A percentile compares a stretch with the other conserved stretches of the same genome.
Conservation (phyloP, 2,797 vertebrate species). For the Sandelia bainsii region DNA sequence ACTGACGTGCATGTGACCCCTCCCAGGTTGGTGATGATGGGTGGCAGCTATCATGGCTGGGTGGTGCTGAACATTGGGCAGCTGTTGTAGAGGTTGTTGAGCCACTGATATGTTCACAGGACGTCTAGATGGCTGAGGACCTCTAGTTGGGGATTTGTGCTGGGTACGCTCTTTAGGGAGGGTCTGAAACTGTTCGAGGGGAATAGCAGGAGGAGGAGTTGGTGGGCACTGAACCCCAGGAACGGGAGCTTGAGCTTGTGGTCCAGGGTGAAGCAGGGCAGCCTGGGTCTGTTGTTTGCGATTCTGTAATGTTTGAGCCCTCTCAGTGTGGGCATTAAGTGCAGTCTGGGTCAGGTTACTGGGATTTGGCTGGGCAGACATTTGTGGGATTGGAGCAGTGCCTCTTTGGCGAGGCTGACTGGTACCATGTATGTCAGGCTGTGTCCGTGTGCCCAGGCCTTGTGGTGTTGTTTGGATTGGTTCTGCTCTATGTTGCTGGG, state of each 20-base stretch:
- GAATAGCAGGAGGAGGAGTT: slow-evolving; percentile 77
- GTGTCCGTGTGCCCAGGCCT: slow-evolving; percentile 50
- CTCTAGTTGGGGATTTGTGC: slow-evolving; percentile 55
- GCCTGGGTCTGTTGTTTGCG: slow-evolving; percentile 77
- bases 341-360: slow-evolving; percentile 73
- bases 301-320: slow-evolving; percentile 64
- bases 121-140: slow-evolving; percentile 52
- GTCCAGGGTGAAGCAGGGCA: slow-evolving; percentile 60
- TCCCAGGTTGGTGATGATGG: slow-evolving; percentile 38
- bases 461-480: slow-evolving; percentile 48
- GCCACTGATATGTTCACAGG: slow-evolving; percentile 60
- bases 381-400: slow-evolving; percentile 22
- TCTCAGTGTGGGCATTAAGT: slow-evolving; percentile 71
- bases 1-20: slow-evolving; percentile 43
- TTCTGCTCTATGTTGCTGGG: slow-evolving; percentile 49
- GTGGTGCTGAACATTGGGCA: slow-evolving; percentile 34
- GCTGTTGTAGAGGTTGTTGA: slow-evolving; percentile 58
- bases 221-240: slow-evolving; percentile 54
- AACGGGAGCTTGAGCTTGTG: slow-evolving; percentile 29
- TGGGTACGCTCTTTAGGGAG: slow-evolving; percentile 71
- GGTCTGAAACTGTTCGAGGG: slow-evolving; percentile 71
- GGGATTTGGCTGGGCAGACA: slow-evolving; percentile 40
- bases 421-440: slow-evolving; percentile 52
- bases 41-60: slow-evolving; percentile 19
- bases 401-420: slow-evolving; percentile 57